These are phyloP conservation scores for Vulpes lagopus DNA, from an alignment of 2,113 vertebrate genomes.

Conservation along the genomic window DNA sequence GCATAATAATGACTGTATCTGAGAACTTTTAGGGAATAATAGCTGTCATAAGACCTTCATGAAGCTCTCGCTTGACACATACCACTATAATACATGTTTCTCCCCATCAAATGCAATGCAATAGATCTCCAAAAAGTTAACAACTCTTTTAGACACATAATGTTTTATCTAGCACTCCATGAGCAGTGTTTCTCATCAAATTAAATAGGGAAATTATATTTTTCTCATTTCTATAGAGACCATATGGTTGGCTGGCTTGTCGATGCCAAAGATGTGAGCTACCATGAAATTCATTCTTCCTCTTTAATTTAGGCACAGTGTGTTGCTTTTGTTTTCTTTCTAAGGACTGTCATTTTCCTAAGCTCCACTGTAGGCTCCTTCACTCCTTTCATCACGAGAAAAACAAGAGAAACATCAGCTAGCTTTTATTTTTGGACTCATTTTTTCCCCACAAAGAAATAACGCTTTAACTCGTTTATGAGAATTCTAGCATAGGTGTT, in stretches of 20 bases:
- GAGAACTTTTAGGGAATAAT: background rate
- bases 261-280: background rate
- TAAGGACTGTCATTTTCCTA: conserved; percentile 3
- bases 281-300: background rate
- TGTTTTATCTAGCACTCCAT: background rate
- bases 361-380: background rate
- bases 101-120: background rate
- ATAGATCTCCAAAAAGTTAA: background rate
- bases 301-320: background rate
- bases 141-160: background rate
- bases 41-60: background rate
- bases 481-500: background rate
- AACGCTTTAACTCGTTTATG: background rate
- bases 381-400: background rate
- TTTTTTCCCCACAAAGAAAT: background rate
- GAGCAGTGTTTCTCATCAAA: background rate
- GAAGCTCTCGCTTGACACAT: background rate
- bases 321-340: background rate
- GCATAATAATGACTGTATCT: background rate
- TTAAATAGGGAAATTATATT: conserved; percentile 1
- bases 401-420: background rate
- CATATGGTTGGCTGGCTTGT: background rate
- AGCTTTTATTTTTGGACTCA: background rate
- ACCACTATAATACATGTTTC: background rate
- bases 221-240: conserved; percentile 32